A percentile compares a stretch with the other conserved stretches of the same genome.
These are phyloP conservation scores for Chionoecetes opilio DNA, from an alignment of 1,140 invertebrate species.

Conservation along the genomic window DNA sequence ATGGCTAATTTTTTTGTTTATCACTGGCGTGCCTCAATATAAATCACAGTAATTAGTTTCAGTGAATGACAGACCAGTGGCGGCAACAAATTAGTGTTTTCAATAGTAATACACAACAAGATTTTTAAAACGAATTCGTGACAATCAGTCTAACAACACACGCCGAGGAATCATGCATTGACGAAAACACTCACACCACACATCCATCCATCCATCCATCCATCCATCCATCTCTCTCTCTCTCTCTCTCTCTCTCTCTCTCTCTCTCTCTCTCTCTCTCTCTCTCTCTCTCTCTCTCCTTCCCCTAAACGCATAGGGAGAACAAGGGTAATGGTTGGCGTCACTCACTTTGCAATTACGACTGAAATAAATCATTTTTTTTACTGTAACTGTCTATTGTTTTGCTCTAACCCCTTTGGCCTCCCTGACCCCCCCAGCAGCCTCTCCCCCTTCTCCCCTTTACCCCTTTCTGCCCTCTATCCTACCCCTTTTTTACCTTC, in stretches of 20 bases:
- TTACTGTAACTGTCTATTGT: background rate
- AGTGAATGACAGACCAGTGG: background rate
- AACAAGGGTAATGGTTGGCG: background rate
- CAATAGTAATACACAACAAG: background rate
- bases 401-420: too few species aligned
- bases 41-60: background rate
- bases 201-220: background rate
- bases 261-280: background rate
- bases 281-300: background rate
- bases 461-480: background rate
- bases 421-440: background rate
- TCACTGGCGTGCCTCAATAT: background rate
- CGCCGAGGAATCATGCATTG: too few species aligned
- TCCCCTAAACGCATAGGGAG: background rate
- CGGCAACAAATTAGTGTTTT: background rate
- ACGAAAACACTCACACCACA: background rate
- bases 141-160: background rate
- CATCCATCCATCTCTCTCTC: background rate
- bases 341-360: background rate
- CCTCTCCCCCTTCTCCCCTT: background rate
- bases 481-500: too few species aligned
- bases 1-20: background rate
- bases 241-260: background rate
- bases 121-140: background rate
- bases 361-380: background rate